phyloP scores from a whole-genome alignment of 2,113 vertebrate genomes.

The Stictonetta naevosa region DNA sequence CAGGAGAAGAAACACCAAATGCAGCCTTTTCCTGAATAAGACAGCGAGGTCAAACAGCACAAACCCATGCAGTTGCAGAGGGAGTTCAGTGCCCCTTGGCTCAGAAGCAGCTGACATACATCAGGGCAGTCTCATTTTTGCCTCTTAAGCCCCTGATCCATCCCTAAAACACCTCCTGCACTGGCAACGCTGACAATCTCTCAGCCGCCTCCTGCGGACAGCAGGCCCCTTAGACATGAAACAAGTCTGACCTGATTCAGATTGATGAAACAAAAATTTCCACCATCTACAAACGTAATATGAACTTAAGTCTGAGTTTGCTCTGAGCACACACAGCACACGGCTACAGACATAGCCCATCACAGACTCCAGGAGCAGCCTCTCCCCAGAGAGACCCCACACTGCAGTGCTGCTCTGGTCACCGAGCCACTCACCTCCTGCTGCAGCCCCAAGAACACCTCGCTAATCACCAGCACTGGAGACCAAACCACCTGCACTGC shows the following conservation, averaged over 20 bases:
- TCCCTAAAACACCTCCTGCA: neutral
- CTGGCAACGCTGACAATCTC: neutral
- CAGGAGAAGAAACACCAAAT: neutral
- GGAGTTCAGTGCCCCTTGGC: neutral
- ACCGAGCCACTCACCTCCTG: neutral
- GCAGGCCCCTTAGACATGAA: neutral
- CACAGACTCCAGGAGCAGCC: neutral
- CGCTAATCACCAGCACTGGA: neutral
- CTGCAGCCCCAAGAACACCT: neutral
- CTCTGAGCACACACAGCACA: neutral
- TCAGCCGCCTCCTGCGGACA: neutral
- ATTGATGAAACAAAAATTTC: neutral
- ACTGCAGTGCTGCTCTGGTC: accelerated
- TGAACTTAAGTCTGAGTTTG: neutral
- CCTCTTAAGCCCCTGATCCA: neutral
- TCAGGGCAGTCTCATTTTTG: neutral
- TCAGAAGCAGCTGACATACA: neutral
- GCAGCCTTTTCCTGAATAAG: neutral
- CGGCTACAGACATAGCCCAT: neutral
- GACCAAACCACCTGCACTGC: constrained; percentile 32
- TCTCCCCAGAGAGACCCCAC: neutral
- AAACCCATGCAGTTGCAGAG: neutral
- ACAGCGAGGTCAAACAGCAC: neutral
- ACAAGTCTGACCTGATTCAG: neutral
- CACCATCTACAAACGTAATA: neutral